Evolutionary conservation across 2,113 vertebrate genomes (phyloP), one percentile per base, ranked within the genome.

Genomic region (Probosciger aterrimus): DNA sequence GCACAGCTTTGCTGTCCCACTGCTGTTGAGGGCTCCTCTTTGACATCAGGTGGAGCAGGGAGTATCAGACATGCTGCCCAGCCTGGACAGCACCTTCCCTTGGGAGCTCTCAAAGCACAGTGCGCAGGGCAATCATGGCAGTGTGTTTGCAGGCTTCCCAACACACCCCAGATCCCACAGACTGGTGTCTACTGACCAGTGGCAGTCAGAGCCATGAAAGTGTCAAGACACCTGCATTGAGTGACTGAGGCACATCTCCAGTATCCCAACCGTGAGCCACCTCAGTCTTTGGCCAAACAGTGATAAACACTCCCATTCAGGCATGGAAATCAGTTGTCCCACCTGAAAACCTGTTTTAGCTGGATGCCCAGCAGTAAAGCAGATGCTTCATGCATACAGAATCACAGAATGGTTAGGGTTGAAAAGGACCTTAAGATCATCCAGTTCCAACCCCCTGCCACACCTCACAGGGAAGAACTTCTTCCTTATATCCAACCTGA

Each of bases 291-390:
- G n/a, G 35, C 23, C 67, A 39, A 22, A 88, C 41, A 86, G 28
- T 9, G 14, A 3, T 3, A 59, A 0, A 1, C 0, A 2, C 59
- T 60, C 13, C 39, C 4, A 0, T 63, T 28, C 0, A 3, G 47
- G 33, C 43, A 24, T 7, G 62, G 55, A 20, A 52, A 67, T 20
- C 10, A 6, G 12, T 20, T 30, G 18, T 76, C 47, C 31, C 43
- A 18, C 31, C n/a, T 60, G 49, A 23, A 77, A 67, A 49, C 19
- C 31, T 35, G 10, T 35, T 79, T 37, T 19, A 82, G 4, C 30
- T 33, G 46, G 46, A 18, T 59, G 41, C n/a, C 46, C 28, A 67
- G 70, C 0, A 3, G 9, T 17, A 30, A 49, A 24, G 47, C 28
- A 41, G 53, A 9, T 33, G 39, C 47, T 37, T 35, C 4, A 3